Evolutionary conservation across 1,140 invertebrate species (phyloP), one percentile per base, ranked within the genome.

Genomic region (Metopolophium dirhodum): DNA sequence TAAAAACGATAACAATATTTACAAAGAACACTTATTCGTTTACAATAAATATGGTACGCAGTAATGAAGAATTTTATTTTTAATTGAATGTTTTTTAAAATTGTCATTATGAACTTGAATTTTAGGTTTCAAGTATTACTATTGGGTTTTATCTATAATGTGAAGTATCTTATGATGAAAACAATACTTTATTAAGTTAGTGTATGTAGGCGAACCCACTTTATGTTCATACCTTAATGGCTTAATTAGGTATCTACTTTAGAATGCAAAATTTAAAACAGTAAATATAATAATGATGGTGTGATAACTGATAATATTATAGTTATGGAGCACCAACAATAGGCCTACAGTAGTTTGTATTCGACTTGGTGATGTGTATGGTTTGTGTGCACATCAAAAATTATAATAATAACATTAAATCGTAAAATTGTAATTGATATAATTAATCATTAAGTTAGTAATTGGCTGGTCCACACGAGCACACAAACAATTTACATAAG

Each of bases 1-100:
- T 91, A 47, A 83, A 77, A 91, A 91, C 90, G 6, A 91, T 83
- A 91, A 91, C 90, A 83, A 82, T 91, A 91, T 91, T 77, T 91
- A 91, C 90, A 91, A 49, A 91, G 30, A 91, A 41, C 26, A 26
- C 41, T 37, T 90, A 41, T 57, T 87, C 18, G 45, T 49, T 23
- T 20, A 47, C 26, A 37, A 77, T 77, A 49, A 91, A 91, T 51
- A 83, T 22, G 2, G 49, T 45, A 91, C 37, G 68, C 47, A 82
- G 22, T 86, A 91, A 83, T 51, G 47, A 47, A 83, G 47, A 82
- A 26, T 83, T 83, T 89, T 22, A 9, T 54, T 54, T 90, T 68
- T 91, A 91, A 91, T 77, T 18, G 26, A 26, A 91, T 41, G 2
- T 61, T 51, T 23, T n/a, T 68, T n/a, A n/a, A 11, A 68, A 68